Conservation (phyloP, 2,113 vertebrate species). For the Phyllopteryx taeniolatus region DNA sequence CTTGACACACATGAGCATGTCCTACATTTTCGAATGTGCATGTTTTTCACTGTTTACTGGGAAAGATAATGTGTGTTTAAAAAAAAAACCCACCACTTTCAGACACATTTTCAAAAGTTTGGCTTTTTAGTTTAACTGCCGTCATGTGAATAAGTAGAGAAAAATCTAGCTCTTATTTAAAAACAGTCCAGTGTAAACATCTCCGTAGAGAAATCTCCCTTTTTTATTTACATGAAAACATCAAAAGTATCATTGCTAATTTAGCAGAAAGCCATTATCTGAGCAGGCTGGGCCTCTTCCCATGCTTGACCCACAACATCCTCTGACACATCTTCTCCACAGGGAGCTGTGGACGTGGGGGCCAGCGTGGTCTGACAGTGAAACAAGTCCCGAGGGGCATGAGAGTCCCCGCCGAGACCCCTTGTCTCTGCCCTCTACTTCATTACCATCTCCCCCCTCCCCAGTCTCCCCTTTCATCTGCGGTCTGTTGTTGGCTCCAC, state of each 20-base stretch:
- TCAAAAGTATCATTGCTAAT: conserved; percentile 50
- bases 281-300: conserved; percentile 59
- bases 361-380: conserved; percentile 53
- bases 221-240: conserved; percentile 36
- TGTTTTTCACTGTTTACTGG: not conserved
- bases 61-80: not conserved
- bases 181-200: conserved; percentile 8
- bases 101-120: not conserved
- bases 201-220: not conserved
- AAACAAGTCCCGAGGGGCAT: conserved; percentile 60
- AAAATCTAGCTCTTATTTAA: not conserved
- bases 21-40: not conserved
- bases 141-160: not conserved
- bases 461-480: conserved; percentile 63
- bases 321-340: conserved; percentile 60
- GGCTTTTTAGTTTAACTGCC: not conserved
- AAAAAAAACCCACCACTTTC: not conserved
- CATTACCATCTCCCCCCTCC: conserved; percentile 63
- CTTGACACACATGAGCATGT: too few relatives aligned
- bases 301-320: conserved; percentile 68
- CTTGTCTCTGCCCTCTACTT: conserved; percentile 65
- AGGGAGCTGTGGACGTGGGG: conserved; percentile 60
- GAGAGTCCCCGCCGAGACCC: conserved; percentile 44
- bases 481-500: conserved; percentile 61
- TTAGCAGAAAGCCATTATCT: conserved; percentile 59